These are phyloP conservation scores for Eptesicus fuscus DNA, from an alignment of 2,113 vertebrate species.

Conservation along the genomic window DNA sequence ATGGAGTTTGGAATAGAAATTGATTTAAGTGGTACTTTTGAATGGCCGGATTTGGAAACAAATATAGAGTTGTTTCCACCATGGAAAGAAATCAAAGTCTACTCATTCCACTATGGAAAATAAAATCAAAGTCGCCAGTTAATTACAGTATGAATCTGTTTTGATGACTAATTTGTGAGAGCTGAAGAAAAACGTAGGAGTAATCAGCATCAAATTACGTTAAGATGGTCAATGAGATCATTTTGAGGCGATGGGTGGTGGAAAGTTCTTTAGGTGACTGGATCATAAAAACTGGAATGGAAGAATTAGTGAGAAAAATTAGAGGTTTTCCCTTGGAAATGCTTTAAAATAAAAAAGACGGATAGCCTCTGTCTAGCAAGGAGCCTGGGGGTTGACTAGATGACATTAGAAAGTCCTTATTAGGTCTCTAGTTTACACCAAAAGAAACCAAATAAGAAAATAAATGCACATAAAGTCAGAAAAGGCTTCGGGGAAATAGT, in stretches of 20 bases:
- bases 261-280: background rate
- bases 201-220: background rate
- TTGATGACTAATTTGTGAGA: conserved; percentile 40
- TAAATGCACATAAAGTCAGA: background rate
- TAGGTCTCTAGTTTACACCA: background rate
- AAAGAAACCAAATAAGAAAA: background rate
- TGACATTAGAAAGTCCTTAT: background rate
- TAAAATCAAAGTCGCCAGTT: conserved; percentile 30
- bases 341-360: conserved; percentile 31
- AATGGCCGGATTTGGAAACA: conserved; percentile 44
- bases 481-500: background rate
- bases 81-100: background rate
- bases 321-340: background rate
- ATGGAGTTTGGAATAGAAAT: conserved; percentile 16
- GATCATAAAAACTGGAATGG: background rate
- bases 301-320: background rate
- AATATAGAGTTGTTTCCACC: conserved; percentile 8
- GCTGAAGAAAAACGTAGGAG: background rate
- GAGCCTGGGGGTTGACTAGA: background rate
- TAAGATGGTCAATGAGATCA: background rate
- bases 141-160: conserved; percentile 24
- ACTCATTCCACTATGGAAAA: background rate
- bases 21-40: background rate
- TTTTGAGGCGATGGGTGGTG: background rate
- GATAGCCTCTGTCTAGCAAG: background rate